Evolutionary conservation across 2,888 invertebrate species (phyloP), one percentile per base, ranked within the genome.

Genomic region (Pecten maximus): DNA sequence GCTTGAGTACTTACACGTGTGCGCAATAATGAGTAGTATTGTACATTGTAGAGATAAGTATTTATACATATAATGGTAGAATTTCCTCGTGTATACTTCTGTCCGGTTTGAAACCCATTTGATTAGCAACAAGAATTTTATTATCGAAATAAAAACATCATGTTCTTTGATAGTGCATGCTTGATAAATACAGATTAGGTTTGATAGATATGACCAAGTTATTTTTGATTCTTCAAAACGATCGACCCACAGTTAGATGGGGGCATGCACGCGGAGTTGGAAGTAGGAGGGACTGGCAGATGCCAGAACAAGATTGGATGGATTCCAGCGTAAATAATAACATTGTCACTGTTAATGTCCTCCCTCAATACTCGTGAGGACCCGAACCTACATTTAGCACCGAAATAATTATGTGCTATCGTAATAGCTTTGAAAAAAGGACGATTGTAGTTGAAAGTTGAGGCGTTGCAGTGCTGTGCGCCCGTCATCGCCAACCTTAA

Each of bases 281-380:
- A 60, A 60, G 19, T 23, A 60, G 23, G 60, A 60, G 23, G 19
- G 48, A 48, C 10, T 15, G 28, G 3, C 35, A 35, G 23, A 28
- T 74, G 35, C 74, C 6, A 74, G 8, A 6, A 74, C 8, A 74
- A 74, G 74, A 60, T 74, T 74, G 74, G 74, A 28, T 35, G 8
- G 74, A 74, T 35, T 74, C 74, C 74, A 74, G 74, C 28, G 50
- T 54, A 74, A 74, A 74, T 8, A 35, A 74, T 35, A 74, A 74
- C 12, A 35, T 35, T 74, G 74, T 28, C 74, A 74, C 23, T 12
- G 74, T 28, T 28, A 28, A 28, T 74, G 74, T 74, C 74, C 74
- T 74, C 74, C 23, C 35, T 74, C 74, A 35, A 74, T 28, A 74
- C 19, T 74, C 28, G 74, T 12, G 12, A 74, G 12, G 74, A 8